These are phyloP conservation scores for Heliconius hewitsoni DNA, from an alignment of 1,140 invertebrate genomes.

Conservation along the genomic window DNA sequence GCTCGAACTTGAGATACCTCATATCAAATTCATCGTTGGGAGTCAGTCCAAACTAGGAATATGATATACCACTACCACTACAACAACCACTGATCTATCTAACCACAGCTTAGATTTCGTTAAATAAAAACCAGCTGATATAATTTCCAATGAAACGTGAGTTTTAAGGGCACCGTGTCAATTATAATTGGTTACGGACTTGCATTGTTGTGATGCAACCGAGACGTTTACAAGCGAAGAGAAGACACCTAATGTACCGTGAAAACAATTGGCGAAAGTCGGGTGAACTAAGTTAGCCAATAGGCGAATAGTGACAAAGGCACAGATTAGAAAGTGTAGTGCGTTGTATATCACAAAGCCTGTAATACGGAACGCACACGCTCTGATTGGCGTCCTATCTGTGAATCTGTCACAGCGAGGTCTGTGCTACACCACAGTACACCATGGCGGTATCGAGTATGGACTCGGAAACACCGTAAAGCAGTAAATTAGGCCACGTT, in stretches of 20 bases:
- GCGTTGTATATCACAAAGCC: constrained; percentile 73
- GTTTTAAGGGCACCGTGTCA: constrained; percentile 42
- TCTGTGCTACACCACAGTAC: not conserved
- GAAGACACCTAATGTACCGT: constrained; percentile 74
- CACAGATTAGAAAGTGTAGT: constrained; percentile 80
- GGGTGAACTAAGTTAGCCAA: constrained; percentile 72
- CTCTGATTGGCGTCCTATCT: constrained; percentile 78
- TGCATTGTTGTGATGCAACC: constrained; percentile 58
- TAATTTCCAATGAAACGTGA: constrained; percentile 31
- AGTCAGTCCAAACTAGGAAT: constrained; percentile 64
- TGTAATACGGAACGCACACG: constrained; percentile 69
- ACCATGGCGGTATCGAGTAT: constrained; percentile 15
- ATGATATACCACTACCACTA: constrained; percentile 44
- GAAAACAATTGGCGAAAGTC: constrained; percentile 81
- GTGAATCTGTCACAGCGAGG: constrained; percentile 68
- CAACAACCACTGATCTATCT: constrained; percentile 46
- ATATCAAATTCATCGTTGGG: constrained; percentile 63
- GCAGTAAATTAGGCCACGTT: constrained; percentile 20
- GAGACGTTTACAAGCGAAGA: constrained; percentile 56
- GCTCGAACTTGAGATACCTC: constrained; percentile 52
- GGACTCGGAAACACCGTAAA: too few relatives aligned
- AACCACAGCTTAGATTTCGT: constrained; percentile 70
- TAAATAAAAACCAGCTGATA: constrained; percentile 35
- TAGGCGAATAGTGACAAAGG: constrained; percentile 76
- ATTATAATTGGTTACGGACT: constrained; percentile 39